These are phyloP conservation scores for Apocrypta bakeri DNA, from an alignment of 1,140 invertebrate species.

Conservation along the genomic window DNA sequence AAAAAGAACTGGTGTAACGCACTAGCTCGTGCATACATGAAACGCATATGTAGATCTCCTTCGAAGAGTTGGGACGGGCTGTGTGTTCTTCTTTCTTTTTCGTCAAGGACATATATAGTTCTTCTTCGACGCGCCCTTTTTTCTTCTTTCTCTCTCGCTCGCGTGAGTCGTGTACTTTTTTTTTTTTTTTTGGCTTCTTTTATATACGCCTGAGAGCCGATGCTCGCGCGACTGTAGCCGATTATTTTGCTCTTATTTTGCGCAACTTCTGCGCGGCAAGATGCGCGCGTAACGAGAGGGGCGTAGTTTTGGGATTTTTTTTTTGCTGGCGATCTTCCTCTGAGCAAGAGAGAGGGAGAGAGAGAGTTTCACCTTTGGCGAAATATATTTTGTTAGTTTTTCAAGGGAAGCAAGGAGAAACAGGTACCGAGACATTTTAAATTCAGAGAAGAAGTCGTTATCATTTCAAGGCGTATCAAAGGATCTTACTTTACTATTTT, in stretches of 20 bases:
- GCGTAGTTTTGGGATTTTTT: conserved; percentile 4
- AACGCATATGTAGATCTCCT: not conserved
- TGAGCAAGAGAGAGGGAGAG: no score
- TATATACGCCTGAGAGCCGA: not conserved
- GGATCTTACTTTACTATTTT: no score
- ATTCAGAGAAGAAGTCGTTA: no score
- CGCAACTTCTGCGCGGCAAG: not conserved
- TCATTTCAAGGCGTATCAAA: no score
- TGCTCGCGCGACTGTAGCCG: no score
- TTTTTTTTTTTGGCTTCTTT: not conserved
- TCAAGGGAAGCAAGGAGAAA: no score
- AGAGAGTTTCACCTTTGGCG: not conserved
- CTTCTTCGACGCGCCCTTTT: conserved; percentile 13
- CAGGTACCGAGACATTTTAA: no score
- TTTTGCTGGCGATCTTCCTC: not conserved
- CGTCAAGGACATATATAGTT: not conserved
- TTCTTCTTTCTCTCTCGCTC: not conserved
- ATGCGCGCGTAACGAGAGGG: not conserved
- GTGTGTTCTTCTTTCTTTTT: not conserved
- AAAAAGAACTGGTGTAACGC: not conserved
- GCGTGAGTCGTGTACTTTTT: not conserved
- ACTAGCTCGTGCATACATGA: not conserved
- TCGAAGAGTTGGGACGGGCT: not conserved
- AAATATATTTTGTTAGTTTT: not conserved
- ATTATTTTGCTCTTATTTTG: conserved; percentile 20